These are phyloP conservation scores for Kradibia gibbosae DNA, from an alignment of 1,140 invertebrate genomes.

Conservation along the genomic window DNA sequence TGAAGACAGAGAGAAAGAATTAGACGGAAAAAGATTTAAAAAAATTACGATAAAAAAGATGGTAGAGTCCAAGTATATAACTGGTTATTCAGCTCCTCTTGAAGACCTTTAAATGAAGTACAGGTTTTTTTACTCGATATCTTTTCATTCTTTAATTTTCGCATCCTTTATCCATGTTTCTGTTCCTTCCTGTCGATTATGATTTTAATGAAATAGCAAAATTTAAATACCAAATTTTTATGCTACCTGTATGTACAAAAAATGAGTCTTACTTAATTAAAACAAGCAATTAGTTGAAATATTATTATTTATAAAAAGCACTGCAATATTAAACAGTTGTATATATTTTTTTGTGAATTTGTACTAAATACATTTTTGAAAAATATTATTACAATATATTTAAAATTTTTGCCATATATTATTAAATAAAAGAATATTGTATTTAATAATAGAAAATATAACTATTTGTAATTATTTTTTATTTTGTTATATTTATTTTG, in stretches of 20 bases:
- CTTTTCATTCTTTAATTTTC: slow-evolving; percentile 5
- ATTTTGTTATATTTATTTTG: no score
- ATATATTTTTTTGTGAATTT: no score
- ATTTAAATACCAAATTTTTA: not conserved
- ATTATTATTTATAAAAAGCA: no score
- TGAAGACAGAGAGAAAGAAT: not conserved
- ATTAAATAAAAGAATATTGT: no score
- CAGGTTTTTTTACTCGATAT: not conserved
- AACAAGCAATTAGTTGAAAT: no score
- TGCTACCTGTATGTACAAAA: not conserved
- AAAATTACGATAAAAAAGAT: not conserved
- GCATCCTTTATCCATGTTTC: not conserved
- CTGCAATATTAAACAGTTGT: no score
- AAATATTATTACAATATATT: no score
- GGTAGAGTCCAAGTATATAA: not conserved
- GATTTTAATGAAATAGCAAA: not conserved
- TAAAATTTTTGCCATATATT: no score
- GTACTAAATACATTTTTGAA: no score
- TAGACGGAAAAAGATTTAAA: not conserved
- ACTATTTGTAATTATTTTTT: no score
- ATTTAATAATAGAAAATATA: no score
- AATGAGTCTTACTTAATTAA: no score
- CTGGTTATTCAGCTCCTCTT: slow-evolving; percentile 16
- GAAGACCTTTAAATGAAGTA: slow-evolving; percentile 6
- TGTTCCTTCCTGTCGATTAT: not conserved